A percentile compares a stretch with the other conserved stretches of the same genome.
Conservation (phyloP, 2,113 vertebrate species). For the Danionella cerebrum region DNA sequence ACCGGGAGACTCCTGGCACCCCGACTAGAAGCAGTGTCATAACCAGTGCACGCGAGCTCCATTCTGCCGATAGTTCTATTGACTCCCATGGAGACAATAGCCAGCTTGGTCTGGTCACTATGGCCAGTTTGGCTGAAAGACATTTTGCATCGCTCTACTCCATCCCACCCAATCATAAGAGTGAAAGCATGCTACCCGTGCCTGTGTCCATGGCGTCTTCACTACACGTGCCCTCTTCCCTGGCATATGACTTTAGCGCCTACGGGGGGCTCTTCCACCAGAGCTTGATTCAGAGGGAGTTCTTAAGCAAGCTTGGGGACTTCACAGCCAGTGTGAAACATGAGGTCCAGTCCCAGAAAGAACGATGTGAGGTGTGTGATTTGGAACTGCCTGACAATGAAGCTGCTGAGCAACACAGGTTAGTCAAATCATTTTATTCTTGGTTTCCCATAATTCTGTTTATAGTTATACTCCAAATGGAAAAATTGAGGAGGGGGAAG, state of each 20-base stretch:
- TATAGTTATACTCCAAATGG: too few relatives aligned
- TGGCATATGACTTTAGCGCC: conserved; percentile 86
- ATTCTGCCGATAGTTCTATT: conserved; percentile 61
- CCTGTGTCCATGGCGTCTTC: conserved; percentile 68
- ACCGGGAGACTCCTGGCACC: conserved; percentile 81
- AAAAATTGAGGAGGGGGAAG: too few relatives aligned
- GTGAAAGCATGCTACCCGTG: conserved; percentile 71
- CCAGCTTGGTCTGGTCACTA: conserved; percentile 48
- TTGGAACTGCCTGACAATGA: conserved; percentile 88
- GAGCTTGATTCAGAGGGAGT: conserved; percentile 90
- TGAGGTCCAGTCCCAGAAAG: conserved; percentile 67
- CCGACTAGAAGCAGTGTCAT: conserved; percentile 91
- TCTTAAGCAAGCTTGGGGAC: conserved; percentile 90
- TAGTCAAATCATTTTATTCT: conserved; percentile 21
- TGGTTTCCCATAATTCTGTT: neutral
- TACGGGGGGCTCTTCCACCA: conserved; percentile 87
- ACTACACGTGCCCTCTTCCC: conserved; percentile 70
- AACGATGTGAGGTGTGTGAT: conserved; percentile 85
- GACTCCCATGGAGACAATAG: conserved; percentile 53
- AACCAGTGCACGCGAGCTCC: conserved; percentile 90
- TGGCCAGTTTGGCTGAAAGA: conserved; percentile 65
- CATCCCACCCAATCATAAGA: conserved; percentile 74
- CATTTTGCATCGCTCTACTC: conserved; percentile 79
- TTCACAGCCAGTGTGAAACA: conserved; percentile 84
- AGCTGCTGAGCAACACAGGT: conserved; percentile 94